phyloP scores from a whole-genome alignment of 2,113 vertebrate species.

The Brachypodius melanocephalos region DNA sequence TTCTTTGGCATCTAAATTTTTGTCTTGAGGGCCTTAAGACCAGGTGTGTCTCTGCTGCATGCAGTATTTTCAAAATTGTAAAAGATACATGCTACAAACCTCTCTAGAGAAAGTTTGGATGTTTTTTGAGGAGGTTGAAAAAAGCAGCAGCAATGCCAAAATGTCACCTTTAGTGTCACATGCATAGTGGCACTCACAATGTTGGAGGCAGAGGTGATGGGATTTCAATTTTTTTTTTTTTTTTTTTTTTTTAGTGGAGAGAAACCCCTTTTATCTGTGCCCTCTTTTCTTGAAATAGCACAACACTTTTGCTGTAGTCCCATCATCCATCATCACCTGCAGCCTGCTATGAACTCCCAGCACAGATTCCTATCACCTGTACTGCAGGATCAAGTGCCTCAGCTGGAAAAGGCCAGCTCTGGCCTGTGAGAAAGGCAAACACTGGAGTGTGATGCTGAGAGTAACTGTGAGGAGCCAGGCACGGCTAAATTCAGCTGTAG shows the following conservation, averaged over 20 bases:
- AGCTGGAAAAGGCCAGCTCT: neutral
- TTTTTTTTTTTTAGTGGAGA: neutral
- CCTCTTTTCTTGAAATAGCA: neutral
- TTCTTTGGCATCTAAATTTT: too few species aligned
- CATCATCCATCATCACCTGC: too few species aligned
- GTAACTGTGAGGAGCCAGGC: neutral
- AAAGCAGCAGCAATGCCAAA: neutral
- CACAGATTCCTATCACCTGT: neutral
- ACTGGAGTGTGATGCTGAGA: neutral
- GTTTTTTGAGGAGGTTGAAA: neutral
- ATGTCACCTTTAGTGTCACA: neutral
- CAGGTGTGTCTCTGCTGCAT: neutral
- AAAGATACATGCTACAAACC: neutral
- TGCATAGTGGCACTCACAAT: neutral
- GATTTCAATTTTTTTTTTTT: neutral
- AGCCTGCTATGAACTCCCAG: neutral
- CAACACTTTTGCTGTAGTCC: neutral
- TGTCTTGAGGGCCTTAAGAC: neutral
- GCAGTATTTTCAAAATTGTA: neutral
- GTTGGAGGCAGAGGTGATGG: neutral
- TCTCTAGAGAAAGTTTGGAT: neutral
- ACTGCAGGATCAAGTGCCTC: neutral
- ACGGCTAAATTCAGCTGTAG: neutral
- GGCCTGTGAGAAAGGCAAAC: neutral
- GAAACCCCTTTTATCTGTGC: neutral